Base-by-base conservation (phyloP, 2,113 vertebrate species). In the Meleagris gallopavo region DNA sequence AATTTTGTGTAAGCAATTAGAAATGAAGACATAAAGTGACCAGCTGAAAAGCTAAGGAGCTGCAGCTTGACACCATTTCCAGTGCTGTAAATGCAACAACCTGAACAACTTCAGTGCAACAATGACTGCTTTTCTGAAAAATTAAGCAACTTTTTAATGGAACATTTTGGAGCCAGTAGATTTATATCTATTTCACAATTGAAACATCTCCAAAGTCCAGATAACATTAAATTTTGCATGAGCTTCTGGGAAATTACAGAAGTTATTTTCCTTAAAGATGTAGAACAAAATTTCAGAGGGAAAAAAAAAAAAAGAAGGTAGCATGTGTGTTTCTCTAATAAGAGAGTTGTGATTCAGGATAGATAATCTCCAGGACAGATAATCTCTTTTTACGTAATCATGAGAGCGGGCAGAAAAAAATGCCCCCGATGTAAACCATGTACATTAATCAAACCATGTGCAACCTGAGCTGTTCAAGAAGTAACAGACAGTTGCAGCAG, bases 361-460 rank as follows among this genome's bases (percentile, higher is more conserved):
- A 91, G 50, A 32, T 74, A 36, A 43, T 88, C 25, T 43, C 29
- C 78, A 73, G 20, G 11, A 65, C 40, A 89, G 55, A 34, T 74
- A n/a, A 43, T 90, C 25, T 43, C 45, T 83, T 83, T 70, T 86
- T 30, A 41, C 50, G 46, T 58, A 88, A 52, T 66, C 72, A 17
- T 22, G 21, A 84, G 38, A 64, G 9, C 5, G 45, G 7, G 82
- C 73, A 72, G 36, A 72, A 79, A 86, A 86, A 83, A 87, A 52
- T 66, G 67, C 73, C 45, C 9, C n/a, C 0, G 0, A 0, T 25
- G n/a, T 87, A 85, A 92, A 85, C 25, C 29, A 88, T 3, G 16
- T 24, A 36, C 67, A 83, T 88, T 93, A 74, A 67, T 80, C 50
- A 89, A 86, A 64, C 11, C 15, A 48, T 5, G 1, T 67, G 75